These are phyloP conservation scores for Urocolius indicus DNA, from an alignment of 2,113 vertebrate genomes.

Conservation along the genomic window DNA sequence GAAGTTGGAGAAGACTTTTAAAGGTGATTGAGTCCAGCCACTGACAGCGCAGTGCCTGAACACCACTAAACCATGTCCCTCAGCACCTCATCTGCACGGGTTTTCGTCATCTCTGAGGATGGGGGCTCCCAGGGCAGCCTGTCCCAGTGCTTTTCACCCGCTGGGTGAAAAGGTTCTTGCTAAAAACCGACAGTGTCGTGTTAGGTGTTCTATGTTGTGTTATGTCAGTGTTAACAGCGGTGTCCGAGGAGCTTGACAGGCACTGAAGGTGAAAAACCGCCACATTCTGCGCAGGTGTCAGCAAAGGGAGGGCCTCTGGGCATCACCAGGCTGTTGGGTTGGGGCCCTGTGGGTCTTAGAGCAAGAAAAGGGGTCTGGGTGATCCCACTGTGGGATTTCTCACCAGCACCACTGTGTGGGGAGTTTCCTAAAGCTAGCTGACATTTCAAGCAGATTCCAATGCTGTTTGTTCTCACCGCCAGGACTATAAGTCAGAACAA, in stretches of 20 bases:
- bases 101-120: no score
- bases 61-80: no score
- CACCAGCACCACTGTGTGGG: accelerated
- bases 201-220: no score
- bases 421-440: neutral
- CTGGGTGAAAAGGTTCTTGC: no score
- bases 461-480: neutral
- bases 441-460: neutral
- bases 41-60: no score
- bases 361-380: neutral
- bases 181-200: no score
- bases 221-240: no score
- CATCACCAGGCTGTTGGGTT: accelerated
- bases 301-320: neutral
- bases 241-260: neutral
- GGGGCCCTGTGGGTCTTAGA: neutral
- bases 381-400: neutral
- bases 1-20: no score
- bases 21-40: no score
- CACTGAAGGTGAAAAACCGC: accelerated
- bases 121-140: no score
- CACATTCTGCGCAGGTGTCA: accelerated
- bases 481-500: neutral
- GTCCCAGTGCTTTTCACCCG: no score
- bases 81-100: no score